Conservation (phyloP, 2,113 vertebrate species). For the Xiphophorus hellerii region DNA sequence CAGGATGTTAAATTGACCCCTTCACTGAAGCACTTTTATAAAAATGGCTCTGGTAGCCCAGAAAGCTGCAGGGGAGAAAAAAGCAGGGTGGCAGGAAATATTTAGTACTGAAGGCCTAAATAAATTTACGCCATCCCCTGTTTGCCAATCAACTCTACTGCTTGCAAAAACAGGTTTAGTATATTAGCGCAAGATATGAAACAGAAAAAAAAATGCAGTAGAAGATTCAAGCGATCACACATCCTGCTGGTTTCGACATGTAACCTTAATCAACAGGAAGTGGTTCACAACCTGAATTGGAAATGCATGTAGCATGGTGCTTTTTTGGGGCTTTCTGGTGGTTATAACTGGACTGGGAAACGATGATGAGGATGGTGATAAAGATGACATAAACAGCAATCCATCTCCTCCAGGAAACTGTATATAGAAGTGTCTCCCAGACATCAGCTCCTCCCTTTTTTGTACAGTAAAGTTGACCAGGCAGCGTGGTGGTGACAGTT, state of each 20-base stretch:
- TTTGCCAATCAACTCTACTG: conserved; percentile 51
- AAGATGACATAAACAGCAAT: conserved; percentile 47
- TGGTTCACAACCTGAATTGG: conserved; percentile 38
- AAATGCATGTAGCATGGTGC: conserved; percentile 59
- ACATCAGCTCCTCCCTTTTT: conserved; percentile 61
- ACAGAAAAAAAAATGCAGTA: conserved; percentile 6
- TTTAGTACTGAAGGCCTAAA: conserved; percentile 71
- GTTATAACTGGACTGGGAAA: conserved; percentile 60
- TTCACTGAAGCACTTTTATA: conserved; percentile 39
- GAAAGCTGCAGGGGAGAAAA: conserved; percentile 26
- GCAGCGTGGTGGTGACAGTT: conserved; percentile 73
- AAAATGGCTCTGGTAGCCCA: conserved; percentile 42
- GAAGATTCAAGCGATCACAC: conserved; percentile 7
- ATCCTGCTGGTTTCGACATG: conserved; percentile 29
- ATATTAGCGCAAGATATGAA: conserved; percentile 21
- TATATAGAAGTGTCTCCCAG: conserved; percentile 65
- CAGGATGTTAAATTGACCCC: conserved; percentile 36
- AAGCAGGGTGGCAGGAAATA: conserved; percentile 56
- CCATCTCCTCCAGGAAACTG: conserved; percentile 68
- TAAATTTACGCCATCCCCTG: conserved; percentile 60
- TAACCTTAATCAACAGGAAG: conserved; percentile 32
- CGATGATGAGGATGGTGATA: conserved; percentile 43
- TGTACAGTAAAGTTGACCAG: conserved; percentile 84
- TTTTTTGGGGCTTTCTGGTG: conserved; percentile 56
- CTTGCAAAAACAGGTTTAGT: conserved; percentile 16